phyloP scores from a whole-genome alignment of 2,888 invertebrate genomes.

The Rhingia campestris region DNA sequence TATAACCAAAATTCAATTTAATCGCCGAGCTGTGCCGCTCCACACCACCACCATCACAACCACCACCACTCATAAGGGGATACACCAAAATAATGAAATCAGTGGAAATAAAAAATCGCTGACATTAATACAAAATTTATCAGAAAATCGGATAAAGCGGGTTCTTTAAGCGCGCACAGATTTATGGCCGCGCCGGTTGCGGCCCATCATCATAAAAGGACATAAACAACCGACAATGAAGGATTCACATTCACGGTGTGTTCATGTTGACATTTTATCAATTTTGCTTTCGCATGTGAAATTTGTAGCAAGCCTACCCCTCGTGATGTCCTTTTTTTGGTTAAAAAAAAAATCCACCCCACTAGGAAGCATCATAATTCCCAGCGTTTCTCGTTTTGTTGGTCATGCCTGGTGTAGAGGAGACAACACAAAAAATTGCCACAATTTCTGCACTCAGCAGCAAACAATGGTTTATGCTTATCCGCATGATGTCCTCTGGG shows the following conservation, averaged over 20 bases:
- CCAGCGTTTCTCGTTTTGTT: background rate
- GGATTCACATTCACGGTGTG: slow-evolving; percentile 44
- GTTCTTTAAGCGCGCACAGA: slow-evolving; percentile 57
- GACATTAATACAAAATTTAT: slow-evolving; percentile 69
- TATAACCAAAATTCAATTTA: slow-evolving; percentile 47
- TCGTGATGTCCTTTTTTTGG: slow-evolving; percentile 20
- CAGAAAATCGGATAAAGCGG: slow-evolving; percentile 64
- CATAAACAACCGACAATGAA: slow-evolving; percentile 56
- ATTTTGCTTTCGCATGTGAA: slow-evolving; percentile 57
- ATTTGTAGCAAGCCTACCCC: slow-evolving; percentile 4
- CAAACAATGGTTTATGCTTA: slow-evolving; percentile 58
- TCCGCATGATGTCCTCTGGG: slow-evolving; percentile 55
- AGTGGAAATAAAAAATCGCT: slow-evolving; percentile 46
- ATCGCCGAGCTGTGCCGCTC: background rate
- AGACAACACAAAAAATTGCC: slow-evolving; percentile 24
- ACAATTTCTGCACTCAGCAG: slow-evolving; percentile 34
- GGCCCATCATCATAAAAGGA: slow-evolving; percentile 62
- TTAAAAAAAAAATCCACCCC: slow-evolving; percentile 11
- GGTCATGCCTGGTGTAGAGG: background rate
- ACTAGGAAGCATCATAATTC: slow-evolving; percentile 29
- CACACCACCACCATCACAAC: background rate
- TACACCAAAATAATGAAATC: slow-evolving; percentile 14
- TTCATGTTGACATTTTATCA: slow-evolving; percentile 70
- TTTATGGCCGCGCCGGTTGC: slow-evolving; percentile 57
- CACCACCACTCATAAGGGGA: slow-evolving; percentile 4